Percentiles rank a stretch among this genome's conserved stretches.
Evolutionary conservation across 1,140 invertebrate genomes (phyloP).

Genomic region (Carcinoscorpius rotundicauda): DNA sequence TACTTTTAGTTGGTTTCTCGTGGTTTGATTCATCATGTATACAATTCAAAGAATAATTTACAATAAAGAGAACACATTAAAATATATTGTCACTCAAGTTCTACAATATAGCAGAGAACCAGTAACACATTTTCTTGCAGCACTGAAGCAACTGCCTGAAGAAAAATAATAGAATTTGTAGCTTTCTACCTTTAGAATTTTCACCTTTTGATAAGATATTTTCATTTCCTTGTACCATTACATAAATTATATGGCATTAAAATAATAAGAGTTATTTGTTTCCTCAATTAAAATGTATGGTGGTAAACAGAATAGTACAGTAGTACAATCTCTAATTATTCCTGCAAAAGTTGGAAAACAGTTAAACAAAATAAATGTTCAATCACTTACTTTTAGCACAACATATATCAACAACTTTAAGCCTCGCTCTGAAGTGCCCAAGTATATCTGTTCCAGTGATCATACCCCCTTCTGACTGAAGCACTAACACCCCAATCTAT

Average conservation of each 20-base stretch:
- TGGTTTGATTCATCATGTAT: too few species aligned
- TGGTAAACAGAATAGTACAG: constrained; percentile 2
- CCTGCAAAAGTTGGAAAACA: too few species aligned
- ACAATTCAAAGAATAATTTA: too few species aligned
- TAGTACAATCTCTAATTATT: not conserved
- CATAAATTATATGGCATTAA: not conserved
- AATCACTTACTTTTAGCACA: constrained; percentile 50
- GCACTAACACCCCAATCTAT: constrained; percentile 21
- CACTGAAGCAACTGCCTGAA: not conserved
- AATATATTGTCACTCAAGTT: too few species aligned
- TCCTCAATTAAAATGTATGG: constrained; percentile 7
- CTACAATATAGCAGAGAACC: too few species aligned
- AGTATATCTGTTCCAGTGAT: constrained; percentile 45
- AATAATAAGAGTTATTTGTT: constrained; percentile 7
- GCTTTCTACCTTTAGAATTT: not conserved
- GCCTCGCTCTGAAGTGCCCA: constrained; percentile 52
- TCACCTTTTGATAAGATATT: not conserved
- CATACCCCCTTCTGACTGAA: constrained; percentile 20
- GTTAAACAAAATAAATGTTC: not conserved
- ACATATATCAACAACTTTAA: constrained; percentile 59
- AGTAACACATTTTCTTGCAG: too few species aligned
- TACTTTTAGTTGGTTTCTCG: too few species aligned
- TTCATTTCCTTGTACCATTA: not conserved
- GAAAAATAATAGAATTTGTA: not conserved
- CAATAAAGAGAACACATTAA: too few species aligned